Evolutionary conservation across 2,113 vertebrate species (phyloP), one percentile per base, ranked within the genome.

Genomic region (Eonycteris spelaea): DNA sequence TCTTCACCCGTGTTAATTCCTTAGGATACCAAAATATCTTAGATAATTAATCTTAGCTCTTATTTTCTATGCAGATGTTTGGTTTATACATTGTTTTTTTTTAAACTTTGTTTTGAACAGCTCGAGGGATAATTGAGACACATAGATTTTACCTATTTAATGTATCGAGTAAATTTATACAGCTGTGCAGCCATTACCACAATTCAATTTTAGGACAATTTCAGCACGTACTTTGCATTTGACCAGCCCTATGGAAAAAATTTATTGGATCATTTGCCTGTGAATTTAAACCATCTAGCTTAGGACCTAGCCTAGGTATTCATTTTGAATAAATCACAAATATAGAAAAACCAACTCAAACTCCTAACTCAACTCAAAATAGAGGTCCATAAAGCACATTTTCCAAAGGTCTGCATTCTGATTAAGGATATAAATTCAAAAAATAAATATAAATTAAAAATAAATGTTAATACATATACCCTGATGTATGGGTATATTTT

Each of bases 341-440:
- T 70, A 53, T 95, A 65, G 11, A 82, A 90, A 96, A 77, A 48
- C 48, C 78, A 90, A 91, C 21, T 87, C 11, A 84, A 26, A 89
- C 9, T 79, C 71, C 92, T 28, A 93, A 82, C 8, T 73, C 73
- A 57, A 68, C 22, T 91, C 33, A 92, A 90, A 74, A 74, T 43
- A 92, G 48, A 91, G 18, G 48, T 84, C 4, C 8, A 24, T 63
- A 93, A 93, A 94, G 14, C 38, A 85, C 30, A 24, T 57, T 90
- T 38, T 83, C 14, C 9, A 71, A 82, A 80, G 21, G 24, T 63
- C 30, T 82, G 38, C 1, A 90, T 24, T 24, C 21, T 68, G 95
- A 83, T 91, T 73, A 63, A 51, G 30, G 77, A 75, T 40, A 87
- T 53, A 48, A 63, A 80, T 28, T 51, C 51, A 71, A 94, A 70